Evolutionary conservation across 2,888 invertebrate species (phyloP).

Genomic region (Malthinus flaveolus): DNA sequence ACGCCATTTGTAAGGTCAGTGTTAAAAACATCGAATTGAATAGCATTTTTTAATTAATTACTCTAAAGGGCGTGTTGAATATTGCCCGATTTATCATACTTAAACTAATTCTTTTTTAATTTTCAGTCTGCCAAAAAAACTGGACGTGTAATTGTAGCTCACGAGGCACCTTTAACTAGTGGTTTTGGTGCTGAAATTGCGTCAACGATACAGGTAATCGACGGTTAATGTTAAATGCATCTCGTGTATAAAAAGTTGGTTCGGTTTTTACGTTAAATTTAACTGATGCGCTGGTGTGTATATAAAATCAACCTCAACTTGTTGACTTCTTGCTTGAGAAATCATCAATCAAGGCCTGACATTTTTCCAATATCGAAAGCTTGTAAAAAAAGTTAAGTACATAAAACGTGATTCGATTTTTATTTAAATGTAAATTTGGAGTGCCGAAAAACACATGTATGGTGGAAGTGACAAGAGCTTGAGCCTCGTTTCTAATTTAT

Average conservation of each 20-base stretch:
- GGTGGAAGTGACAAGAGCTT: too few species aligned
- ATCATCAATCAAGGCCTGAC: too few species aligned
- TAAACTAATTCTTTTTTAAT: conserved; percentile 23
- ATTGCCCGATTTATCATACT: background rate
- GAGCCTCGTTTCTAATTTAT: too few species aligned
- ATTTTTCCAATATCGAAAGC: too few species aligned
- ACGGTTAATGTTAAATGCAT: background rate
- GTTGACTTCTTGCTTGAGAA: too few species aligned
- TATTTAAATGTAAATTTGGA: too few species aligned
- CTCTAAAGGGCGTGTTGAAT: background rate
- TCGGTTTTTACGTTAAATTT: too few species aligned
- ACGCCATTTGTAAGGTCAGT: conserved; percentile 84
- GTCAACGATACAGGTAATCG: conserved; percentile 84
- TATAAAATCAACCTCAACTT: background rate
- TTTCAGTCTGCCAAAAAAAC: conserved; percentile 94
- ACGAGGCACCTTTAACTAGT: conserved; percentile 94
- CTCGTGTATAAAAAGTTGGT: too few species aligned
- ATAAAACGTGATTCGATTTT: too few species aligned
- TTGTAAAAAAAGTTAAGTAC: too few species aligned
- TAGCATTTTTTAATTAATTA: background rate
- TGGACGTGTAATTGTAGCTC: conserved; percentile 86
- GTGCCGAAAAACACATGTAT: too few species aligned
- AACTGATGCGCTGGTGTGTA: too few species aligned
- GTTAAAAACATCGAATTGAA: conserved; percentile 2
- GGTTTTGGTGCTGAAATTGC: conserved; percentile 97